Base-by-base conservation (phyloP, 1,140 invertebrate species). In the Grapholita molesta region DNA sequence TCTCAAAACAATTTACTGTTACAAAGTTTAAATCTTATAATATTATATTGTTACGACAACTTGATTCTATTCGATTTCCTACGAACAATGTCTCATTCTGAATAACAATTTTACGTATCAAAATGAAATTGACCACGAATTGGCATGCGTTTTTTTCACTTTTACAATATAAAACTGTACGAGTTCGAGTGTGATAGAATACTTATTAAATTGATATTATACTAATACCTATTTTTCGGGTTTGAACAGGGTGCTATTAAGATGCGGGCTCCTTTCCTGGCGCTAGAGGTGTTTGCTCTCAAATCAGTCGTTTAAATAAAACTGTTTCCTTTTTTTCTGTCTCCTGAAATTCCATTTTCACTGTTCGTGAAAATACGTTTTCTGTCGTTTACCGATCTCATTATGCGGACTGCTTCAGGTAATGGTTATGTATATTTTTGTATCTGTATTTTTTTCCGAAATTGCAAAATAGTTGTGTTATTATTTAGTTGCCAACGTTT, bases 231-330 rank as follows among this genome's bases (percentile, higher is more conserved):
- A 61, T 12, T 0, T 18, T 61, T 28, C 8, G n/a, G 2, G 25
- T 61, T 21, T 21, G 15, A 48, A 48, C 21, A 48, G 4, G 18
- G 30, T 38, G 23, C 18, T 79, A 80, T 80, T 74, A 76, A 77
- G 75, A 86, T 85, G 82, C 85, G 84, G 83, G 83, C 70, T 71
- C 72, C 74, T 74, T 76, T 70, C 77, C 75, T 73, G 69, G 73
- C 78, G 74, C 79, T 79, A 71, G 73, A 80, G 79, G 80, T 88
- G 82, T 89, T 88, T 89, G 85, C 85, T 86, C 84, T 84, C 80
- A 89, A 89, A 89, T 89, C 87, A 89, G 83, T 82, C 78, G 85
- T 85, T 89, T 88, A 86, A 86, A 86, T 84, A 88, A 84, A 88
- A 83, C 79, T 83, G 84, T 83, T 85, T 86, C 82, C 77, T 87